Conservation (phyloP, 2,113 vertebrate species). For the Megaleporinus macrocephalus region DNA sequence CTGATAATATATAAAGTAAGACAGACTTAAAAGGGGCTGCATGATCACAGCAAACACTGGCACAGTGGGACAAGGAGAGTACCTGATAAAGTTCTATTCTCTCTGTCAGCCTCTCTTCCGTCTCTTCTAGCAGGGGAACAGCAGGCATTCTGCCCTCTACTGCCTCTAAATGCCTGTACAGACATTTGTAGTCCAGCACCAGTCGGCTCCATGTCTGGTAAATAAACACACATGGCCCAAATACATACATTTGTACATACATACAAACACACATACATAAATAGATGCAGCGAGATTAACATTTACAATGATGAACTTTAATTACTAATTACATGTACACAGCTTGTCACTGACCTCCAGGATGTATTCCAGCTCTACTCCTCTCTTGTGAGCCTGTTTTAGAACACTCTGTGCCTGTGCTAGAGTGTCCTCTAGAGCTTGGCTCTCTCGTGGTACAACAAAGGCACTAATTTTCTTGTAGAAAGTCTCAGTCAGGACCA, state of each 20-base stretch:
- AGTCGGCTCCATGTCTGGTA: conserved; percentile 82
- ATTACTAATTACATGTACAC: neutral
- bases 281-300: too few species aligned
- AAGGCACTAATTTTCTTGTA: conserved; percentile 87
- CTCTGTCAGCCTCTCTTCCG: conserved; percentile 86
- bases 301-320: neutral
- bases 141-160: conserved; percentile 86
- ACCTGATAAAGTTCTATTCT: conserved; percentile 91
- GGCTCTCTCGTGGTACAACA: conserved; percentile 78
- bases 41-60: neutral
- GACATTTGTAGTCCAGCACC: conserved; percentile 82
- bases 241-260: neutral
- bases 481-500: conserved; percentile 91
- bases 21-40: too few species aligned
- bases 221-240: neutral
- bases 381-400: conserved; percentile 89
- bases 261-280: neutral
- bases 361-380: conserved; percentile 91
- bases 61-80: neutral
- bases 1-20: too few species aligned
- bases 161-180: conserved; percentile 74
- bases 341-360: conserved; percentile 83
- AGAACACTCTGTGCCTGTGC: conserved; percentile 82
- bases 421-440: conserved; percentile 81
- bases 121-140: conserved; percentile 90